Evolutionary conservation across 1,140 invertebrate genomes (phyloP).

Genomic region (Kradibia gibbosae): DNA sequence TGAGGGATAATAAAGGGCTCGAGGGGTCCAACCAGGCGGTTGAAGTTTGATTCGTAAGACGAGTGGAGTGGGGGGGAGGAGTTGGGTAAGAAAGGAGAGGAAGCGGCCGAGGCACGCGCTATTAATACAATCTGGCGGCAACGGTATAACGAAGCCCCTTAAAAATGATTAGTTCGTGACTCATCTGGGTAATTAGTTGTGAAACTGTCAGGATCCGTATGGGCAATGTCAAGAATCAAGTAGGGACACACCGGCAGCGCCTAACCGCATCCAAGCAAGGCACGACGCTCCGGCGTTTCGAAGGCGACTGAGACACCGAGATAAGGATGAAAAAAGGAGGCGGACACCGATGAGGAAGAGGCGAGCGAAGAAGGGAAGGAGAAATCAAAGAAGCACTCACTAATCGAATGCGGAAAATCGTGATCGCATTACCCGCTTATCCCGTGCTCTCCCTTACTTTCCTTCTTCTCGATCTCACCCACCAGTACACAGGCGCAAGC

Average conservation of each 20-base stretch:
- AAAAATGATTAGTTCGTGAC: conserved; percentile 52
- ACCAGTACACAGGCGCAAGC: no score
- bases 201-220: conserved; percentile 49
- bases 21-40: no score
- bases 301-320: conserved; percentile 26
- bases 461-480: background rate
- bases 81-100: background rate
- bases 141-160: conserved; percentile 35
- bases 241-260: background rate
- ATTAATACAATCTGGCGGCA: conserved; percentile 49
- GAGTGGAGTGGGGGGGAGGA: no score
- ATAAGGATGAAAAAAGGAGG: conserved; percentile 36
- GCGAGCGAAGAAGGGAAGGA: conserved; percentile 42
- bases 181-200: conserved; percentile 48
- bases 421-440: conserved; percentile 55
- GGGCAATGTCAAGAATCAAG: conserved; percentile 28
- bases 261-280: conserved; percentile 20
- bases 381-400: conserved; percentile 52
- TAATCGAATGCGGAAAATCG: conserved; percentile 68
- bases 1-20: conserved; percentile 13
- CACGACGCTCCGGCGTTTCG: conserved; percentile 14
- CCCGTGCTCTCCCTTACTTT: conserved; percentile 15
- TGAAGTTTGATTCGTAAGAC: no score
- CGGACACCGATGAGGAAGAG: conserved; percentile 33
- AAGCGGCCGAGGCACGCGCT: background rate